Conservation (phyloP, 2,113 vertebrate species). For the Platichthys flesus region DNA sequence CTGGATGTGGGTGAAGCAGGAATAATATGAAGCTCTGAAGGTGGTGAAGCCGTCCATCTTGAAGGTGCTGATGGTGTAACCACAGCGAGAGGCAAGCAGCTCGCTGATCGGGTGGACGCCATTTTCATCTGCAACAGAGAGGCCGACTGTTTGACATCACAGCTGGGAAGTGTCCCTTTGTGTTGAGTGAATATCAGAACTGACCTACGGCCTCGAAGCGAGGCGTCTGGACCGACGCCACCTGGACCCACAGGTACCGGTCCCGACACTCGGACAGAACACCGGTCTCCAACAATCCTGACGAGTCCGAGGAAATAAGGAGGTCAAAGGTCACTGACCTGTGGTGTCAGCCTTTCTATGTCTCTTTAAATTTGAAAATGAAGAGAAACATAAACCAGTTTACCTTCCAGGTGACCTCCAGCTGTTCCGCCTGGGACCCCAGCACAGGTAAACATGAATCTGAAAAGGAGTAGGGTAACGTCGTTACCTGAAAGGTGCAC, state of each 20-base stretch:
- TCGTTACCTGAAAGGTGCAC: not conserved
- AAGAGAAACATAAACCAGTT: not conserved
- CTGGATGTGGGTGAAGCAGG: conserved; percentile 71
- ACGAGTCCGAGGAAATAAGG: not conserved
- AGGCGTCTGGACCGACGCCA: conserved; percentile 20
- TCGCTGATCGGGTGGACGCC: conserved; percentile 44
- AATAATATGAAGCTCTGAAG: conserved; percentile 70
- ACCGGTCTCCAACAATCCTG: conserved; percentile 10
- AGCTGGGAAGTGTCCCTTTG: not conserved
- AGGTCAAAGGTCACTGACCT: not conserved
- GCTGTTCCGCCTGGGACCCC: not conserved
- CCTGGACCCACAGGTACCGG: conserved; percentile 63
- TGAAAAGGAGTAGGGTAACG: not conserved
- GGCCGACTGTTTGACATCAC: not conserved
- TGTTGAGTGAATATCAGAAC: not conserved
- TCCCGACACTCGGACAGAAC: conserved; percentile 59
- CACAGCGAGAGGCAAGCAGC: conserved; percentile 49
- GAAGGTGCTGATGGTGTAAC: conserved; percentile 62
- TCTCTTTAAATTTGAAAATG: not conserved
- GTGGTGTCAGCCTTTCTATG: not conserved
- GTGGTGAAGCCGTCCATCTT: conserved; percentile 34
- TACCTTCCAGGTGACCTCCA: not conserved
- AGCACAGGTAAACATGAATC: conserved; percentile 6
- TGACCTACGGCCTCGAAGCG: conserved; percentile 65
- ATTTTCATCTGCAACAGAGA: conserved; percentile 36